These are phyloP conservation scores for Eueremaeus valkanovi DNA, from an alignment of 2,888 invertebrate genomes.

Conservation along the genomic window DNA sequence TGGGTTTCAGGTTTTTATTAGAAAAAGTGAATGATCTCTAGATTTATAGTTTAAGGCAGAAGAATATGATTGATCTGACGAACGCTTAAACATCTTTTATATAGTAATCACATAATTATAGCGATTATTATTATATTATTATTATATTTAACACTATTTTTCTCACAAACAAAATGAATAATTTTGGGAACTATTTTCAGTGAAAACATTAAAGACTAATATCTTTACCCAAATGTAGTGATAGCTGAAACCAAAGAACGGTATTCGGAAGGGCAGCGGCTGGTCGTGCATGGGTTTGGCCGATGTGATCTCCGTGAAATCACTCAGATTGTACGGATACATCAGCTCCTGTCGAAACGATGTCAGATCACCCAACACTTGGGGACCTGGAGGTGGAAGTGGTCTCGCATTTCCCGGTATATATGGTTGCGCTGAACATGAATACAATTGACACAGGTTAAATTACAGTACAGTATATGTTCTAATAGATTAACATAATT, in stretches of 20 bases:
- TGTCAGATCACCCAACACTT: slow-evolving; percentile 35
- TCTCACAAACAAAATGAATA: neutral
- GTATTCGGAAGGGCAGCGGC: slow-evolving; percentile 85
- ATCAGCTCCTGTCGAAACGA: slow-evolving; percentile 66
- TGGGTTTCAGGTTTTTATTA: too few relatives aligned
- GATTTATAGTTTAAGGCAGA: neutral
- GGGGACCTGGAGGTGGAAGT: slow-evolving; percentile 1
- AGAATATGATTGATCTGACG: neutral
- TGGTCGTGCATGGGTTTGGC: slow-evolving; percentile 80
- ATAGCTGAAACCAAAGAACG: slow-evolving; percentile 85
- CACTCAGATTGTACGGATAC: slow-evolving; percentile 75
- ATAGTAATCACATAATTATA: neutral
- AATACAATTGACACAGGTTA: neutral
- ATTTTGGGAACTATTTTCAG: neutral
- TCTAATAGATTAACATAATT: too few relatives aligned
- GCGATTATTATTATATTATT: too few relatives aligned
- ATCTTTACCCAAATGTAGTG: slow-evolving; percentile 66
- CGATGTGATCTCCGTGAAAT: slow-evolving; percentile 73
- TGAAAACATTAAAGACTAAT: neutral
- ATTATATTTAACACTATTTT: neutral
- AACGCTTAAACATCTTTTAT: neutral
- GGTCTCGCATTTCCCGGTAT: slow-evolving; percentile 39
- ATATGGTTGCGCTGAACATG: neutral
- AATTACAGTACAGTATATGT: too few relatives aligned
- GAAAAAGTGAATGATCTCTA: slow-evolving; percentile 1